Conservation (phyloP, 2,888 invertebrate genomes). For the Ophioninae sp. region DNA sequence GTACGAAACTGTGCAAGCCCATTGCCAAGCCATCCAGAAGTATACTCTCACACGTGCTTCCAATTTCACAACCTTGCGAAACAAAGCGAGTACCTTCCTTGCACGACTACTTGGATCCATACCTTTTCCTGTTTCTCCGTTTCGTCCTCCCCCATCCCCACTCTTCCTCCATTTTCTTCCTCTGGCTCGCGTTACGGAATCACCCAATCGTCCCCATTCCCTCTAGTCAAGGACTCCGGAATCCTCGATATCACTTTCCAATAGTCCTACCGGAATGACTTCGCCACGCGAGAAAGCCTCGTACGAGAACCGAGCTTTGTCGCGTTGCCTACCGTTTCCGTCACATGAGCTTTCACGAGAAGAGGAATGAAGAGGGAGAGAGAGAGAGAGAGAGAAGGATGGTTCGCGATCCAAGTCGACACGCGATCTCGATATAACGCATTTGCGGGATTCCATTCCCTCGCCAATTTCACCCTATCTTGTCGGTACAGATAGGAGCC, state of each 20-base stretch:
- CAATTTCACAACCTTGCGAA: conserved; percentile 53
- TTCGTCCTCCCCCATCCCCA: conserved; percentile 23
- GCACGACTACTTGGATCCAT: conserved; percentile 11
- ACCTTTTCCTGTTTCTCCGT: conserved; percentile 4
- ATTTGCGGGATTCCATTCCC: conserved; percentile 70
- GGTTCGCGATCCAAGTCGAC: conserved; percentile 19
- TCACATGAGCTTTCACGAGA: conserved; percentile 14
- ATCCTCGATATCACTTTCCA: conserved; percentile 76
- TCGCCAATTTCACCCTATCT: conserved; percentile 67
- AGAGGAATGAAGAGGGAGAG: conserved; percentile 17
- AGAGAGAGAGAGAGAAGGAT: background rate
- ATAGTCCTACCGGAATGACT: conserved; percentile 66
- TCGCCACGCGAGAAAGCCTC: conserved; percentile 48
- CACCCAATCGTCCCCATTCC: conserved; percentile 66
- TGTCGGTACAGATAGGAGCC: background rate
- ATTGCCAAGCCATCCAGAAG: conserved; percentile 21
- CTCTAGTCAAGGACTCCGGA: conserved; percentile 67
- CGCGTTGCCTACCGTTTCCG: conserved; percentile 18
- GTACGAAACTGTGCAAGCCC: conserved; percentile 61
- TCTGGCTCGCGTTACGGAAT: conserved; percentile 60
- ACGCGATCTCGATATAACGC: conserved; percentile 39
- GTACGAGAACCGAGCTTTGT: conserved; percentile 33
- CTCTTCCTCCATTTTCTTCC: conserved; percentile 39
- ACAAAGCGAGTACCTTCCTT: conserved; percentile 69
- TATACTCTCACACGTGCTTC: conserved; percentile 33